A percentile compares a stretch with the other conserved stretches of the same genome.
Conservation (phyloP, 2,113 vertebrate species). For the Siniperca knerii region DNA sequence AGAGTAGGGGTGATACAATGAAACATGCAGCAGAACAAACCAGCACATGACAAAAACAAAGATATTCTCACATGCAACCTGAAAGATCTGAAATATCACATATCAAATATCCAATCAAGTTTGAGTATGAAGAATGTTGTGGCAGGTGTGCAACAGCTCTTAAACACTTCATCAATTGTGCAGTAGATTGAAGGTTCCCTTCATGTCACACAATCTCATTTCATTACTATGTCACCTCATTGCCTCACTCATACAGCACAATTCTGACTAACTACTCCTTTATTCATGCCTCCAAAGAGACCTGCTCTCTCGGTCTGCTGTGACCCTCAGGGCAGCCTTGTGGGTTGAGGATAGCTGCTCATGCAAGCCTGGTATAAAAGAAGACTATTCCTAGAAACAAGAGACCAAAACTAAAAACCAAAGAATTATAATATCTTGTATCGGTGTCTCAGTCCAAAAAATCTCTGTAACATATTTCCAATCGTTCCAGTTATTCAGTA, state of each 20-base stretch:
- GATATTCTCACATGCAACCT: not conserved
- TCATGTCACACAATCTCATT: conserved; percentile 9
- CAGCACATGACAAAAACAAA: not conserved
- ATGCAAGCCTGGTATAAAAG: conserved; percentile 14
- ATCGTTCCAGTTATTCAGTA: not conserved
- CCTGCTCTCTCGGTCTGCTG: not conserved
- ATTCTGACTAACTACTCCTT: not conserved
- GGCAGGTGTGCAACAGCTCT: not conserved
- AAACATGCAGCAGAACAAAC: not conserved
- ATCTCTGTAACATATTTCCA: not conserved
- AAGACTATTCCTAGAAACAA: not conserved
- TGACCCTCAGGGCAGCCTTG: not conserved
- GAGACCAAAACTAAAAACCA: not conserved
- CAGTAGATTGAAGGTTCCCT: not conserved
- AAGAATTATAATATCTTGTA: not conserved
- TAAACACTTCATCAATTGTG: conserved; percentile 3
- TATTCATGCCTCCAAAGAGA: conserved; percentile 14
- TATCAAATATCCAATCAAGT: not conserved
- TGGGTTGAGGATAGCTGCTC: not conserved
- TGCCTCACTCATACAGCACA: not conserved
- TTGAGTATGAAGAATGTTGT: not conserved
- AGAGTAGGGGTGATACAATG: not conserved
- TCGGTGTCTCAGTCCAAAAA: not conserved
- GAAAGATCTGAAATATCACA: conserved; percentile 1
- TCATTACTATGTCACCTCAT: conserved; percentile 1